Percentiles rank a stretch among this genome's conserved stretches.
Conservation (phyloP, 2,888 invertebrate species). For the Nemapogon koenigi region DNA sequence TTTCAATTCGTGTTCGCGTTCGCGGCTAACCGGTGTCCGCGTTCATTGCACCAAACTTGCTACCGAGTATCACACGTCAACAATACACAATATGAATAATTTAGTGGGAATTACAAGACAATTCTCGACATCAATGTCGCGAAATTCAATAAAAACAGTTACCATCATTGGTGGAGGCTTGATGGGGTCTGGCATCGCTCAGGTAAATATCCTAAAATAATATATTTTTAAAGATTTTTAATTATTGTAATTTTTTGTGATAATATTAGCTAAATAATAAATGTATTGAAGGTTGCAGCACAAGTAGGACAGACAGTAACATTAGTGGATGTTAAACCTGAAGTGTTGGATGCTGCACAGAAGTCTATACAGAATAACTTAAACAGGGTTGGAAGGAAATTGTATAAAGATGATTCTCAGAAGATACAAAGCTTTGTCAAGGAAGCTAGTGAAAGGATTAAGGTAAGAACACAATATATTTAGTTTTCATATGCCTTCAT, state of each 20-base stretch:
- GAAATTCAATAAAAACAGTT: constrained; percentile 67
- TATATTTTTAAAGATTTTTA: too few relatives aligned
- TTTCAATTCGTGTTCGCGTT: too few relatives aligned
- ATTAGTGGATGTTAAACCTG: constrained; percentile 77
- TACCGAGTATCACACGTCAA: too few relatives aligned
- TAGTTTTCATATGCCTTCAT: too few relatives aligned
- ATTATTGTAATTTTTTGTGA: too few relatives aligned
- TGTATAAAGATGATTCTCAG: constrained; percentile 70
- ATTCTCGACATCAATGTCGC: constrained; percentile 5
- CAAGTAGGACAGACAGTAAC: constrained; percentile 83
- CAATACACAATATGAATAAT: constrained; percentile 11
- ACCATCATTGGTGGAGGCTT: constrained; percentile 77
- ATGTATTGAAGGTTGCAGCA: constrained; percentile 77
- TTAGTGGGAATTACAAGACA: constrained; percentile 2
- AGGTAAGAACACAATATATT: too few relatives aligned
- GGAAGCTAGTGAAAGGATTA: constrained; percentile 62
- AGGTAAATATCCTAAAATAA: constrained; percentile 67
- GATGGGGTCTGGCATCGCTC: constrained; percentile 82
- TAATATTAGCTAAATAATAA: too few relatives aligned
- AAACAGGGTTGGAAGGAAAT: constrained; percentile 78
- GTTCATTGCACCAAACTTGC: too few relatives aligned
- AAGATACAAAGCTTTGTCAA: constrained; percentile 72
- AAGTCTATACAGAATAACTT: constrained; percentile 74
- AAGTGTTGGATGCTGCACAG: constrained; percentile 75
- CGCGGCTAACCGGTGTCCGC: not conserved